phyloP scores from a whole-genome alignment of 2,113 vertebrate genomes.

The Apteryx owenii region DNA sequence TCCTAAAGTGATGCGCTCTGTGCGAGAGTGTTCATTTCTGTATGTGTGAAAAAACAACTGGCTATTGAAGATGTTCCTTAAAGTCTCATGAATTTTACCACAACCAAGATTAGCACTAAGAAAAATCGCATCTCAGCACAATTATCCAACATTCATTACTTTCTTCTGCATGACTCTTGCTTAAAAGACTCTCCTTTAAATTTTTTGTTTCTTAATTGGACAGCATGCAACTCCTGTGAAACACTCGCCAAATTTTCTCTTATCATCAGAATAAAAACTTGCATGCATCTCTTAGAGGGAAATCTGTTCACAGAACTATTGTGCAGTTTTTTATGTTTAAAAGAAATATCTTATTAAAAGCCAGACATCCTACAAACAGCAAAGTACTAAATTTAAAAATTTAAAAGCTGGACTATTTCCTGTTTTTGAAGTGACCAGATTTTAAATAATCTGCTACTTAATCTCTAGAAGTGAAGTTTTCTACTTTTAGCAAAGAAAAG shows the following conservation, averaged over 20 bases:
- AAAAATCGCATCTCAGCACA: neutral
- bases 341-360: neutral
- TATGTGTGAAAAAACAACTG: neutral
- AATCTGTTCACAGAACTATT: neutral
- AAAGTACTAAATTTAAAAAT: neutral
- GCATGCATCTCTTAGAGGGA: neutral
- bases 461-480: neutral
- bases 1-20: neutral
- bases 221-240: neutral
- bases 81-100: neutral
- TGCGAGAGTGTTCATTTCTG: neutral
- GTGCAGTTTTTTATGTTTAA: neutral
- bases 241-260: neutral
- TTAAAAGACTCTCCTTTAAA: neutral
- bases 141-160: neutral
- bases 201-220: neutral
- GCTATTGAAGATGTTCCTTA: neutral
- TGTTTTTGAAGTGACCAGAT: neutral
- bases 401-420: neutral
- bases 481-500: neutral
- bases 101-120: neutral
- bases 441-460: neutral
- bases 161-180: neutral
- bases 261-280: neutral
- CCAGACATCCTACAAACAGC: neutral